Conservation (phyloP, 2,888 invertebrate genomes). For the Ethmia dodecea region DNA sequence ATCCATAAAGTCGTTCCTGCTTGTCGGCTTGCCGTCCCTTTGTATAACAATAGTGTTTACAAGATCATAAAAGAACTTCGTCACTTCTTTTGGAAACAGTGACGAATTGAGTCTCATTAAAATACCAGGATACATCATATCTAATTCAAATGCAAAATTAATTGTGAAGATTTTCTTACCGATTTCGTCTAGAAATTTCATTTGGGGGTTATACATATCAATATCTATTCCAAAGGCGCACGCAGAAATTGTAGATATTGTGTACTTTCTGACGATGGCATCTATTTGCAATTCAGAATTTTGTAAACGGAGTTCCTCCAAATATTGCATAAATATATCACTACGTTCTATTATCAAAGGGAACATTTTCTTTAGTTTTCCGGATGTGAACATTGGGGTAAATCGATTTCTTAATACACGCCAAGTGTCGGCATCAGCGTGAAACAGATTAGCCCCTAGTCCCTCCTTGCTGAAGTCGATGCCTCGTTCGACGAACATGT, state of each 20-base stretch:
- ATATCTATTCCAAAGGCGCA: conserved; percentile 40
- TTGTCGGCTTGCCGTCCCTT: conserved; percentile 32
- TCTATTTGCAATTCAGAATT: conserved; percentile 29
- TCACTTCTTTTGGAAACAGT: conserved; percentile 25
- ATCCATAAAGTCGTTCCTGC: conserved; percentile 45
- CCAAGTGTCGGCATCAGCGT: conserved; percentile 43
- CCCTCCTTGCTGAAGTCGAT: conserved; percentile 36
- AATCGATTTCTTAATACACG: conserved; percentile 34
- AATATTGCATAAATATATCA: conserved; percentile 32
- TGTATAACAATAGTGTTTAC: conserved; percentile 27
- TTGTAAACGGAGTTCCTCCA: conserved; percentile 16
- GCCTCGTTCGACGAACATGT: conserved; percentile 39
- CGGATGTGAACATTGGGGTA: conserved; percentile 46
- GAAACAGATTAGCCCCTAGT: conserved; percentile 41
- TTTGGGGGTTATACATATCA: conserved; percentile 18
- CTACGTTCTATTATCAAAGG: conserved; percentile 34
- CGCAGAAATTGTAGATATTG: conserved; percentile 33
- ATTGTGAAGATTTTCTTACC: conserved; percentile 21
- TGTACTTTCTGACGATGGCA: conserved; percentile 31
- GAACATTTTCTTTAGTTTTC: conserved; percentile 51
- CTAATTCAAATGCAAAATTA: conserved; percentile 25
- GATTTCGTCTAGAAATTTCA: conserved; percentile 7
- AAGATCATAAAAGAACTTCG: conserved; percentile 29
- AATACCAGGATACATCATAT: conserved; percentile 42
- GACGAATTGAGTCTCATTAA: conserved; percentile 30